Conservation (phyloP, 2,797 vertebrate genomes). For the Clarias pachynema region DNA sequence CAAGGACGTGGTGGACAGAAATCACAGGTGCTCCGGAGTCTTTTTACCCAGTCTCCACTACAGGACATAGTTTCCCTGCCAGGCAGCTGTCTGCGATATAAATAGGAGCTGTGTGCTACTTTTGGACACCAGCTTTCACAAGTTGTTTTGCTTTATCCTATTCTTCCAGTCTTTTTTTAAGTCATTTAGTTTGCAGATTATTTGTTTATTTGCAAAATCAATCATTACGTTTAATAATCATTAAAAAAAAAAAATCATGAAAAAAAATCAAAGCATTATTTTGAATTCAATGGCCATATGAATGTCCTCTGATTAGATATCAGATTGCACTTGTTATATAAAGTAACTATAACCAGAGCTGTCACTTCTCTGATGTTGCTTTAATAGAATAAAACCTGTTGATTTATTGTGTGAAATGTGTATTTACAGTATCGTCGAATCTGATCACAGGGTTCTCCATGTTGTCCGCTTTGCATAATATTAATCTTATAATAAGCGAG, state of each 20-base stretch:
- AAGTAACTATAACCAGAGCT: not conserved
- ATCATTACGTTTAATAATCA: not conserved
- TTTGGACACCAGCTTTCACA: conserved; percentile 62
- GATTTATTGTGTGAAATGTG: not conserved
- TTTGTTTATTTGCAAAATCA: not conserved
- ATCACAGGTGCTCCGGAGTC: conserved; percentile 39
- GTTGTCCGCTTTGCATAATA: no score
- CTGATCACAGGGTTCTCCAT: not conserved
- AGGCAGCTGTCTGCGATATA: conserved; percentile 72
- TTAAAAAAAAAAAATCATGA: not conserved
- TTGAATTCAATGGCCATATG: not conserved
- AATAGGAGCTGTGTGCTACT: conserved; percentile 70
- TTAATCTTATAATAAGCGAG: not conserved
- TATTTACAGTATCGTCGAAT: not conserved
- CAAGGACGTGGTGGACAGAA: conserved; percentile 37
- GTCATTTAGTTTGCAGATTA: not conserved
- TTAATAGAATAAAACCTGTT: not conserved
- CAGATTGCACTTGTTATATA: conserved; percentile 7
- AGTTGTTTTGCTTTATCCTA: not conserved
- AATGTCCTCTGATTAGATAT: not conserved
- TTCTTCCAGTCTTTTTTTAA: not conserved
- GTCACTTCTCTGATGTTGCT: not conserved
- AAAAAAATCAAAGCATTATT: not conserved
- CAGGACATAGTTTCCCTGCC: conserved; percentile 68
- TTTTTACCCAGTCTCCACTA: conserved; percentile 51